Base-by-base conservation (phyloP, 2,888 invertebrate species). In the Stenurella melanura region DNA sequence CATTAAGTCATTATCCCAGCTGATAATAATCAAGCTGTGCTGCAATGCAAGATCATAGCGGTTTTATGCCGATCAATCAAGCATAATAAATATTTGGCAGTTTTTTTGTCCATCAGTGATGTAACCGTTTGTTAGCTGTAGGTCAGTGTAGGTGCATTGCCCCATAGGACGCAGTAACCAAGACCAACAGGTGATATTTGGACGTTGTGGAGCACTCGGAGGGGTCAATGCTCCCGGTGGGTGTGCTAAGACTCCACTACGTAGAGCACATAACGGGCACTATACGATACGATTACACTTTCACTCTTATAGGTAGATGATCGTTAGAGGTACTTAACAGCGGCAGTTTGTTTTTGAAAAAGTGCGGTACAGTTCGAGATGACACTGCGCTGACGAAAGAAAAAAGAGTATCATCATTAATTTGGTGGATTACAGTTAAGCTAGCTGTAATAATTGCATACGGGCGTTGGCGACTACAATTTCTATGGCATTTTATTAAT, bases 291-390 rank as follows among this genome's bases (percentile, higher is more conserved):
- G 77, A 71, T 69, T 50, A 63, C 74, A 81, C 83, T 84, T 84
- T 84, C 83, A 83, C 84, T 84, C 80, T 84, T 76, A 82, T 81
- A 83, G 84, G 84, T 84, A 77, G 83, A 84, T 79, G 83, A 82
- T 81, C 81, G 80, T 73, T 74, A 77, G 74, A 75, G 78, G 75
- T 68, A 73, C 75, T 75, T 75, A 69, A 76, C 58, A 69, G 73
- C 69, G 50, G 50, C 50, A 50, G 50, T 60, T 64, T 21, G 71
- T 60, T 75, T 75, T 71, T 12, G 30, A 18, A 56, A 68, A 61
- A 54, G 34, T 68, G 54, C 21, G n/a, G 30, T 30, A 61, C 21
- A 17, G 34, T 60, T 30, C 42, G 60, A 56, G 21, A 50, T 50
- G 50, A 50, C 50, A 50, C 6, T 4, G 5, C 50, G n/a, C 50